Evolutionary conservation across 2,797 vertebrate species (phyloP), one percentile per base, ranked within the genome.

Genomic region (Thunnus albacares): DNA sequence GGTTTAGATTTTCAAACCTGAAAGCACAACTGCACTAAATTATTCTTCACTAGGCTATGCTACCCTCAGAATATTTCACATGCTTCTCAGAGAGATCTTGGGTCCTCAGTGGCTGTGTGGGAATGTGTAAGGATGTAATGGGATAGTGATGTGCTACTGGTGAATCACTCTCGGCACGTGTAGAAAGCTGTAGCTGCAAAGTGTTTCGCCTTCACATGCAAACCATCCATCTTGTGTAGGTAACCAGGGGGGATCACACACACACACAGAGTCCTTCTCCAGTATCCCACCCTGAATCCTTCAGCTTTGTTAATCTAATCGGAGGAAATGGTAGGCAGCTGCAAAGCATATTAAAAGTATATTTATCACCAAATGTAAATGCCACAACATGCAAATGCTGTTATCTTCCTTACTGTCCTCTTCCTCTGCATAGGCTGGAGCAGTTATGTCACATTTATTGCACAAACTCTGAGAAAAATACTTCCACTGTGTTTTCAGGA

Each of bases 341-440:
- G 83, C 63, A 73, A 74, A 86, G 73, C 72, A 67, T 71, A 88
- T 89, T 85, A 88, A 88, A 79, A 81, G 63, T 75, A 66, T 84
- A 84, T 87, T 81, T 84, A 89, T 84, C 80, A 71, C 58, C 43
- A 52, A 75, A 80, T 74, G 24, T 74, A 83, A 92, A 92, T 90
- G 83, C 75, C 83, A 85, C 80, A 86, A 75, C 79, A 89, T 92
- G 84, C 79, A 89, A 92, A 93, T 87, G 64, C 20, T n/a, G 17
- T 55, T 68, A 51, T 82, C 55, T 20, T 74, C 53, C 49, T 81
- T 43, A 17, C 13, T 6, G 2, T 58, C 71, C 52, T 61, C 57
- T 75, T 68, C 59, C 47, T 58, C 73, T 75, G 63, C 71, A 18
- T 30, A 71, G 70, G 65, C 64, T 64, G 67, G 41, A 81, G 56